Conservation (phyloP, 2,113 vertebrate genomes). For the Cebidichthys violaceus region DNA sequence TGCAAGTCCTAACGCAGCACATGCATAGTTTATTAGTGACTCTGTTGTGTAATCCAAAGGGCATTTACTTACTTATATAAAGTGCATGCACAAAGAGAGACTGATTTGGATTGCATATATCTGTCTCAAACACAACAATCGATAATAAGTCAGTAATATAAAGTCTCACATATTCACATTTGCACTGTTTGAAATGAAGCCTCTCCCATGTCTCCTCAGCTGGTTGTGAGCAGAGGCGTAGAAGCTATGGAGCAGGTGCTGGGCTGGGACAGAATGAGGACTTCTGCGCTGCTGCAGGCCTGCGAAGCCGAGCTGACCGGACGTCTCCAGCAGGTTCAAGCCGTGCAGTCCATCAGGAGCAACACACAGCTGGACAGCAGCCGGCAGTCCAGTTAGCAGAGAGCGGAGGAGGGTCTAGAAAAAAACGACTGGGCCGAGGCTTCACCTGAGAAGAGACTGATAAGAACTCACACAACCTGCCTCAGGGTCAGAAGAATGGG, state of each 20-base stretch:
- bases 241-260: constrained; percentile 73
- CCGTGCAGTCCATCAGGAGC: constrained; percentile 76
- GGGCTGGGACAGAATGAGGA: constrained; percentile 74
- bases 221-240: constrained; percentile 75
- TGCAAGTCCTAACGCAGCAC: constrained; percentile 20
- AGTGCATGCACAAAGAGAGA: neutral
- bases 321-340: constrained; percentile 79
- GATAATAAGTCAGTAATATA: neutral
- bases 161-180: neutral
- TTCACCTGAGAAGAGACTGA: constrained; percentile 71
- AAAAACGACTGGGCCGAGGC: constrained; percentile 45
- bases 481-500: constrained; percentile 53
- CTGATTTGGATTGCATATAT: neutral
- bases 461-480: constrained; percentile 57
- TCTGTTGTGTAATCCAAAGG: neutral
- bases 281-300: constrained; percentile 71
- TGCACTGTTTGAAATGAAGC: neutral
- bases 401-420: constrained; percentile 10
- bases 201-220: constrained; percentile 57
- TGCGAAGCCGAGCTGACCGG: constrained; percentile 77
- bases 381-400: constrained; percentile 24
- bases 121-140: neutral
- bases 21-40: neutral
- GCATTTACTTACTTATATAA: neutral
- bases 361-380: constrained; percentile 47